Evolutionary conservation across 2,113 vertebrate genomes (phyloP), one percentile per base, ranked within the genome.

Genomic region (Salminus brasiliensis): DNA sequence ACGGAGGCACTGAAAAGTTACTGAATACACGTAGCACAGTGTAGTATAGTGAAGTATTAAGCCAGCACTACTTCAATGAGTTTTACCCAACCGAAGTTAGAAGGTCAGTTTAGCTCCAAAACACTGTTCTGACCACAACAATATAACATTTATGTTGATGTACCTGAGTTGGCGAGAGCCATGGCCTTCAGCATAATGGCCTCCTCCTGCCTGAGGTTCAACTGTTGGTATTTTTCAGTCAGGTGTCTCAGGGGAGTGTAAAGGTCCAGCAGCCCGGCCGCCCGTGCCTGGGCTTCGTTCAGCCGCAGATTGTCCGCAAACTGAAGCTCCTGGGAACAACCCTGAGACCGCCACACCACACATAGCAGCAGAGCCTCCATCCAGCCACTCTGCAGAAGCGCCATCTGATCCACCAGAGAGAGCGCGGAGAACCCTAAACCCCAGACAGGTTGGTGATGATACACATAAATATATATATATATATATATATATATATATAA

Each of bases 321-420:
- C 23, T 87, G 88, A 0, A 93, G 86, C 83, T 90, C 89, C 39
- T 88, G 87, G 25, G 73, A 62, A 1, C 23, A 53, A 1, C 39
- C 78, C 81, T 89, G 87, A 0, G 92, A 93, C 0, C 91, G 83
- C 85, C 88, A 93, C 60, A 90, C 92, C 82, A 93, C 91, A 12
- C 84, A 85, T 70, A 93, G 86, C 13, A 93, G 80, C 84, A 93
- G 83, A 0, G 87, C 87, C 83, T 93, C 92, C 92, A 93, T 93
- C 92, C 92, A 93, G 4, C 91, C 91, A 0, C 90, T 92, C 83
- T 93, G 92, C 32, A 93, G 85, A 62, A 93, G 75, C 0, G 90
- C 88, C 90, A 92, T 93, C 90, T 93, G 92, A 70, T 93, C 92
- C 6, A 86, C 89, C 89, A 93, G 76, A 45, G 91, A 91, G 29